Percentiles rank a stretch among this genome's conserved stretches.
Evolutionary conservation across 53 echinoderm and acorn worm genomes (phyloP).

Genomic region (Stichopus horrens): DNA sequence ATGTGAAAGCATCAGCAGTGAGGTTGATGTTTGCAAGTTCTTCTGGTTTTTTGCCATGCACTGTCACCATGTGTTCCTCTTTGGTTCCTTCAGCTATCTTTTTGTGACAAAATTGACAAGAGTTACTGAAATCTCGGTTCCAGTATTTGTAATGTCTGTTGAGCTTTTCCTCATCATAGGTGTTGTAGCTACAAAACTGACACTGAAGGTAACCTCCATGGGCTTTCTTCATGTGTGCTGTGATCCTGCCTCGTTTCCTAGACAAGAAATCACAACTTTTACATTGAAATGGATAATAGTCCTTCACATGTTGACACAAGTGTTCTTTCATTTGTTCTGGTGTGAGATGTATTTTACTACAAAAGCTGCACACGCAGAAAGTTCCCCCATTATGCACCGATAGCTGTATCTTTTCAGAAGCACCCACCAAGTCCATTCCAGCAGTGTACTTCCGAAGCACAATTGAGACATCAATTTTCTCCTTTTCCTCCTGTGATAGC

Average conservation of each 20-base stretch:
- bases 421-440: background rate
- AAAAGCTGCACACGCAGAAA: slow-evolving; percentile 25
- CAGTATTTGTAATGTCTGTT: slow-evolving; percentile 40
- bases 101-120: slow-evolving; percentile 44
- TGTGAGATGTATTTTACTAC: background rate
- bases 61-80: slow-evolving; percentile 33
- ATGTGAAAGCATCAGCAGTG: slow-evolving; percentile 45
- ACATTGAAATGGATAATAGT: slow-evolving; percentile 33
- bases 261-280: slow-evolving; percentile 20
- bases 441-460: background rate
- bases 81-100: slow-evolving; percentile 26
- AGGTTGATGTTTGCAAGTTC: slow-evolving; percentile 34
- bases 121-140: slow-evolving; percentile 36
- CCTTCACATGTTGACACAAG: slow-evolving; percentile 10
- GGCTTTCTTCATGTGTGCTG: slow-evolving; percentile 40
- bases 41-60: slow-evolving; percentile 34
- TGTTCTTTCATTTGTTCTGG: slow-evolving; percentile 25
- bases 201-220: slow-evolving; percentile 27
- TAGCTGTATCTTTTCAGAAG: slow-evolving; percentile 24
- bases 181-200: slow-evolving; percentile 25
- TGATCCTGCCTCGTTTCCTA: slow-evolving; percentile 22
- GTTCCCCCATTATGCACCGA: slow-evolving; percentile 10
- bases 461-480: background rate
- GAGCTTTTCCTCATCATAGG: slow-evolving; percentile 24
- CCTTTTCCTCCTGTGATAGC: background rate